Conservation (phyloP, 2,113 vertebrate genomes). For the Protobothrops flavoviridis region DNA sequence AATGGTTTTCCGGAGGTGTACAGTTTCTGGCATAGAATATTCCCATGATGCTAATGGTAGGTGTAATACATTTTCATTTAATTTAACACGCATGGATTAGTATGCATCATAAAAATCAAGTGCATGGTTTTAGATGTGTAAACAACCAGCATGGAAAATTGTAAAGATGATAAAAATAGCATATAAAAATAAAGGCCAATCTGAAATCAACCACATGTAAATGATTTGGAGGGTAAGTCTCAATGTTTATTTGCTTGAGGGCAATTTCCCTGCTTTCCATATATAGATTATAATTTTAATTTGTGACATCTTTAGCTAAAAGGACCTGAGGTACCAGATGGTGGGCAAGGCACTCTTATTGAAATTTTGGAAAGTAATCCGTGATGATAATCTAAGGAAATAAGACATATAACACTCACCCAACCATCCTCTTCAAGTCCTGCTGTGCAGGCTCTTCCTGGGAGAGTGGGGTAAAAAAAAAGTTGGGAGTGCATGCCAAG, state of each 20-base stretch:
- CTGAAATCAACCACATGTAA: neutral
- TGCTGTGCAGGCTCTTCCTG: neutral
- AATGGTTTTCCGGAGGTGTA: conserved; percentile 97
- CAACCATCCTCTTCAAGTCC: neutral
- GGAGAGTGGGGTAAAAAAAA: neutral
- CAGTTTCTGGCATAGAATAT: conserved; percentile 93
- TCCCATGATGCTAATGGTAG: conserved; percentile 96
- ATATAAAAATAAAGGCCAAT: neutral
- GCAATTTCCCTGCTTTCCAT: neutral
- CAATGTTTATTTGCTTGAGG: neutral
- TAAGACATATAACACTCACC: neutral
- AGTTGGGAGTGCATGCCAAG: neutral
- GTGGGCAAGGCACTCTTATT: neutral
- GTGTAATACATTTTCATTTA: conserved; percentile 35
- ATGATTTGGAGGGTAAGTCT: neutral
- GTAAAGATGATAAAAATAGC: neutral
- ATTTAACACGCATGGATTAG: conserved; percentile 15
- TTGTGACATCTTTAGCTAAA: neutral
- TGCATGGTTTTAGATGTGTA: neutral
- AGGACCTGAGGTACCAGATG: neutral
- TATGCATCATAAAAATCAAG: conserved; percentile 28
- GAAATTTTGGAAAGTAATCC: neutral
- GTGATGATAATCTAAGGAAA: neutral
- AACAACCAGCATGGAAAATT: neutral
- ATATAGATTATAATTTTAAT: neutral